These are phyloP conservation scores for Nestor notabilis DNA, from an alignment of 2,113 vertebrate genomes.

Conservation along the genomic window DNA sequence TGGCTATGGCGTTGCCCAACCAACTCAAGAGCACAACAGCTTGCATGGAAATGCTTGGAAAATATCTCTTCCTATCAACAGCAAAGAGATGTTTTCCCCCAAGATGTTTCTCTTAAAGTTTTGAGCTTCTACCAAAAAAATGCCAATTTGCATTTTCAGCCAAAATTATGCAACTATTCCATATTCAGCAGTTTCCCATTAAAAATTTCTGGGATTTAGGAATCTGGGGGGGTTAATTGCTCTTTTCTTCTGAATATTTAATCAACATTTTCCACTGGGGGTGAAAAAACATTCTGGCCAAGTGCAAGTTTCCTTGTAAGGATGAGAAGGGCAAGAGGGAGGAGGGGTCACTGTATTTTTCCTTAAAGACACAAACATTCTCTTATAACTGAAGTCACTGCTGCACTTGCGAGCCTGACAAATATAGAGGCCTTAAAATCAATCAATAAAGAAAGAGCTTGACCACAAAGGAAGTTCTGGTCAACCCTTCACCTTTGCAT, in stretches of 20 bases:
- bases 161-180: neutral
- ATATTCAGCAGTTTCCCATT: neutral
- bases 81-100: neutral
- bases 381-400: constrained; percentile 16
- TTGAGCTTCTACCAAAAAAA: neutral
- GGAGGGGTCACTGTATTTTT: constrained; percentile 46
- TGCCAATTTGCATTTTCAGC: neutral
- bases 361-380: constrained; percentile 57
- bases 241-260: constrained; percentile 16
- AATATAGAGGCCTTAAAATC: constrained; percentile 61
- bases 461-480: constrained; percentile 61
- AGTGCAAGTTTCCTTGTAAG: constrained; percentile 2
- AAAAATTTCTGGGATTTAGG: neutral
- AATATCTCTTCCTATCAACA: neutral
- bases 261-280: constrained; percentile 7
- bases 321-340: constrained; percentile 35
- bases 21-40: neutral
- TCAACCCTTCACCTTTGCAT: constrained; percentile 45
- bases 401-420: constrained; percentile 35
- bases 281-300: constrained; percentile 2
- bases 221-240: neutral
- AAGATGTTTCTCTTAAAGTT: neutral
- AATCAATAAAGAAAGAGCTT: constrained; percentile 48
- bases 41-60: neutral
- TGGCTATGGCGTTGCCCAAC: neutral